Conservation (phyloP, 1,140 invertebrate species). For the Sitodiplosis mosellana region DNA sequence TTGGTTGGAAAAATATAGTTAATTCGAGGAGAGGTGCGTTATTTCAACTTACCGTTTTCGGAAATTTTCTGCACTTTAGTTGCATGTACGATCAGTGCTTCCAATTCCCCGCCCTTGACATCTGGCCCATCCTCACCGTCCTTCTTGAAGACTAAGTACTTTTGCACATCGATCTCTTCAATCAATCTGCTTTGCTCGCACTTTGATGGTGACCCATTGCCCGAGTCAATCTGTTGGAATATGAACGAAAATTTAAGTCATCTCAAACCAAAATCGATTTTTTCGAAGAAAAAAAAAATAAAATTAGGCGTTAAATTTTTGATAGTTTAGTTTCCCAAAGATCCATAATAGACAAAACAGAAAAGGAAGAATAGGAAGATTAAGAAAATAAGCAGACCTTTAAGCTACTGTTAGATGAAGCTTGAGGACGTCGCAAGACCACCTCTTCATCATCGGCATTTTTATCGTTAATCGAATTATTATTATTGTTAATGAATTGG, state of each 20-base stretch:
- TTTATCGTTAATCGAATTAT: neutral
- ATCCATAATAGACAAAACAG: neutral
- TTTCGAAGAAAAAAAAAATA: slow-evolving; percentile 2
- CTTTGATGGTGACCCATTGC: neutral
- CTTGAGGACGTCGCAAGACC: neutral
- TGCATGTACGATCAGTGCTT: slow-evolving; percentile 83
- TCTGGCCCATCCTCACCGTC: slow-evolving; percentile 71
- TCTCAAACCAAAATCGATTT: no score
- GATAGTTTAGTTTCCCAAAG: neutral
- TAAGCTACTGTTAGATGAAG: neutral
- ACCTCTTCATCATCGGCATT: neutral
- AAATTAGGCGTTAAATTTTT: neutral
- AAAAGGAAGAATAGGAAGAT: neutral
- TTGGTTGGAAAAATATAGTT: neutral
- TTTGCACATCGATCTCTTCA: slow-evolving; percentile 62
- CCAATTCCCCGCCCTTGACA: slow-evolving; percentile 73
- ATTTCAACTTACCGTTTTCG: slow-evolving; percentile 23
- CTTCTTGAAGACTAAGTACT: slow-evolving; percentile 60
- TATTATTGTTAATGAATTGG: no score
- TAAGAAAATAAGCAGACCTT: neutral
- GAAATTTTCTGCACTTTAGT: slow-evolving; percentile 47
- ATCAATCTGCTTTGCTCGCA: slow-evolving; percentile 28
- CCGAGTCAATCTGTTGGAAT: neutral
- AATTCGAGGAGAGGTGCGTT: no score
- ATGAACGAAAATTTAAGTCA: no score